Percentiles rank a stretch among this genome's conserved stretches.
phyloP scores from a whole-genome alignment of 2,888 invertebrate genomes.

The Cryptocephalus moraei region DNA sequence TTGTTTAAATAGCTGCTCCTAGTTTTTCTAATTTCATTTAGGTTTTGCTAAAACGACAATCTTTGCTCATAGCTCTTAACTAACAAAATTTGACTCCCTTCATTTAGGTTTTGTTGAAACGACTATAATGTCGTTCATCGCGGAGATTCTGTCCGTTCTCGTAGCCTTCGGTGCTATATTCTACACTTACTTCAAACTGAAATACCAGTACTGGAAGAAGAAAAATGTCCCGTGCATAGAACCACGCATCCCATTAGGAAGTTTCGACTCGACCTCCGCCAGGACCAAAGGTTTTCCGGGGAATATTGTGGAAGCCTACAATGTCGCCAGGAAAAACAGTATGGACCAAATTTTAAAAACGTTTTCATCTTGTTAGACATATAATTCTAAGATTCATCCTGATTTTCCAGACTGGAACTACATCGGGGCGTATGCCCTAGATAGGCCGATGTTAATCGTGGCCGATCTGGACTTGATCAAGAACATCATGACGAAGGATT shows the following conservation, averaged over 20 bases:
- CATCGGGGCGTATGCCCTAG: constrained; percentile 30
- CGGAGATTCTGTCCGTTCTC: not conserved
- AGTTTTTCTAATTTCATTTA: too few relatives aligned
- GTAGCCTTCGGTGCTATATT: not conserved
- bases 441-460: constrained; percentile 18
- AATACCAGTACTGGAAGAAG: constrained; percentile 3
- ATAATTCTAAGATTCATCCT: not conserved
- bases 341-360: too few relatives aligned
- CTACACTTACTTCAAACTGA: constrained; percentile 1
- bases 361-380: too few relatives aligned
- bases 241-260: constrained; percentile 3
- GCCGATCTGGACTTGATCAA: constrained; percentile 22
- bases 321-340: not conserved
- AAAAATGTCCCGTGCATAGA: constrained; percentile 2
- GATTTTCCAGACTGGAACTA: constrained; percentile 8
- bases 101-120: too few relatives aligned
- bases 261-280: not conserved
- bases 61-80: too few relatives aligned
- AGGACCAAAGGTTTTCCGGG: not conserved
- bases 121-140: too few relatives aligned
- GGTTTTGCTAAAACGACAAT: too few relatives aligned
- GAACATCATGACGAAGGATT: constrained; percentile 47
- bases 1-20: too few relatives aligned
- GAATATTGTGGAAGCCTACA: not conserved
- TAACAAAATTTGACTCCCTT: too few relatives aligned